Base-by-base conservation (phyloP, 2,888 invertebrate species). In the Leucoma salicis region DNA sequence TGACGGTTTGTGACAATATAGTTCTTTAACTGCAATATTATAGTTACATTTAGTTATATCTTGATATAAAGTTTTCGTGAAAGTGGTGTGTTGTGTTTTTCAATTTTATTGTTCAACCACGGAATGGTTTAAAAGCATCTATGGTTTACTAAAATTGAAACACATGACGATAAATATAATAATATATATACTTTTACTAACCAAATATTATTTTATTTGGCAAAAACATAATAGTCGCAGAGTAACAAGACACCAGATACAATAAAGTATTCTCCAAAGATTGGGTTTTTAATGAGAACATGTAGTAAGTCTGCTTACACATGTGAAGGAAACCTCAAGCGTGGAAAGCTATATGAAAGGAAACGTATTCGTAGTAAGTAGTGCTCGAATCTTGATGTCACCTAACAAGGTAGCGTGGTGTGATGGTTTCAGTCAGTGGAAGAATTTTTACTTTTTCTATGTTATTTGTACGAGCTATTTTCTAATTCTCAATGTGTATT, bases 341-440 rank as follows among this genome's bases (percentile, higher is more conserved):
- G 68, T 60, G 79, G 76, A 74, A 60, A 62, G 24, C 8, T 56
- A 51, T 62, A 14, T 28, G 45, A 57, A 51, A 32, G 34, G 66
- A 82, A 76, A 73, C 49, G 35, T 49, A 71, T 74, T 66, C 63
- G 64, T 74, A 68, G 79, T 84, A 79, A 82, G 85, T 82, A 81
- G 74, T 63, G 70, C 59, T 70, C 63, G 53, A 68, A 63, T 72
- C 50, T 82, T 71, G 79, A 72, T 82, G 80, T 84, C 74, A 78
- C 70, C 61, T 80, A 76, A 74, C 70, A 68, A 80, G 81, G 82
- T 84, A 82, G 82, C 76, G 80, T 82, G 84, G 82, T 83, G 82
- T 83, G 72, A 73, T 79, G 79, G 82, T 82, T 77, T 79, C 78
- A 78, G 71, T 75, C 52, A 71, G 62, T 68, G 56, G 52, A 64